A percentile compares a stretch with the other conserved stretches of the same genome.
Conservation (phyloP, 2,113 vertebrate genomes). For the Tautogolabrus adspersus region DNA sequence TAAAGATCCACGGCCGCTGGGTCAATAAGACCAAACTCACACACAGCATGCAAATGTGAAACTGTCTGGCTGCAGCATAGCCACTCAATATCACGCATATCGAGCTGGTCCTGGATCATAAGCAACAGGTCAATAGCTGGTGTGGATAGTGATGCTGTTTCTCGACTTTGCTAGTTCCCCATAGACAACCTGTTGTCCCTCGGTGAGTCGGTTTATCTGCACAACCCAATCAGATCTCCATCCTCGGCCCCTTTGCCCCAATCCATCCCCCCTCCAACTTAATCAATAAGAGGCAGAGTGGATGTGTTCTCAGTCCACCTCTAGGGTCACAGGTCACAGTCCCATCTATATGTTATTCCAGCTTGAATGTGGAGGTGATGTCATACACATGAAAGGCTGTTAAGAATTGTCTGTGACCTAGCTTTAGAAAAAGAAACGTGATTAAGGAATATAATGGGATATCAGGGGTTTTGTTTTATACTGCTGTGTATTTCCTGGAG, state of each 20-base stretch:
- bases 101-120: conserved; percentile 73
- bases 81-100: conserved; percentile 79
- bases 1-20: conserved; percentile 81
- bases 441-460: conserved; percentile 1
- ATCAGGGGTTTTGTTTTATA: neutral
- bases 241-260: conserved; percentile 16
- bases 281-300: conserved; percentile 73
- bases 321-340: conserved; percentile 64
- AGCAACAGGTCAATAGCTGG: conserved; percentile 82
- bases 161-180: conserved; percentile 49
- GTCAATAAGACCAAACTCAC: conserved; percentile 79
- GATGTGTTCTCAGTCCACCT: conserved; percentile 54
- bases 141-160: conserved; percentile 67
- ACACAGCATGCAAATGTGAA: conserved; percentile 81
- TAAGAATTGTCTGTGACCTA: conserved; percentile 34
- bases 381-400: conserved; percentile 24
- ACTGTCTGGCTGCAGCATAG: conserved; percentile 61
- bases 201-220: conserved; percentile 55
- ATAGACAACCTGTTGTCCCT: conserved; percentile 68
- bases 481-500: neutral
- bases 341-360: conserved; percentile 55
- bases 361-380: conserved; percentile 31
- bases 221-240: conserved; percentile 63
- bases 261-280: conserved; percentile 29
- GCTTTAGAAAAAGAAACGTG: neutral